phyloP scores from a whole-genome alignment of 2,888 invertebrate species.

The Cetonia aurata region DNA sequence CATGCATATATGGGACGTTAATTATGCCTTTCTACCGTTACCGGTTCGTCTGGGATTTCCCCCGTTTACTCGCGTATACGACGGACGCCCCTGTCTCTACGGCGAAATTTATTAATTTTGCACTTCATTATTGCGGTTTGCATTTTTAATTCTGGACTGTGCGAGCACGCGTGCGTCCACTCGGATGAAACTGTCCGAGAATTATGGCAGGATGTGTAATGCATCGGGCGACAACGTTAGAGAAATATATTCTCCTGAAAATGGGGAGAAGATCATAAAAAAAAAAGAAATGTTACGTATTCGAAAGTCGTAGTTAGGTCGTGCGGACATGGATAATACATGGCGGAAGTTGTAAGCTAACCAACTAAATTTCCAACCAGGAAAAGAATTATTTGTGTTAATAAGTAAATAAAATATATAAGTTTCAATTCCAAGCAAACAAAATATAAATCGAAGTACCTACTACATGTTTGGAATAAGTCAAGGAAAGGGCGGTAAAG shows the following conservation, averaged over 20 bases:
- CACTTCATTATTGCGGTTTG: constrained; percentile 37
- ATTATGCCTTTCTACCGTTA: constrained; percentile 26
- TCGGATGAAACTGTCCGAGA: constrained; percentile 21
- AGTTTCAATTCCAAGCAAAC: not conserved
- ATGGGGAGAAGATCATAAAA: constrained; percentile 5
- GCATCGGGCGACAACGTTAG: constrained; percentile 31
- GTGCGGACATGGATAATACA: not conserved
- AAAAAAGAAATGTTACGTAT: not conserved
- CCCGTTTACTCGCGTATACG: not conserved
- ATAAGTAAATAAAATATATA: not conserved
- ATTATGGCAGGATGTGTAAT: constrained; percentile 29
- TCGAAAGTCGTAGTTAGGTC: not conserved
- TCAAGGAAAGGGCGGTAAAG: not conserved
- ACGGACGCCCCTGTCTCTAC: constrained; percentile 30
- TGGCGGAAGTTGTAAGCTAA: constrained; percentile 9
- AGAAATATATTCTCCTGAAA: constrained; percentile 25
- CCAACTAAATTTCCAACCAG: not conserved
- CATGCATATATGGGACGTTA: constrained; percentile 24
- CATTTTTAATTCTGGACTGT: constrained; percentile 34
- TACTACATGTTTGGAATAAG: too few relatives aligned
- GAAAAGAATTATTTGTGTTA: not conserved
- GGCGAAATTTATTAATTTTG: constrained; percentile 37
- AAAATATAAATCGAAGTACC: not conserved
- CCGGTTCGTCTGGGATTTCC: not conserved
- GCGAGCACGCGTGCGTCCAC: constrained; percentile 1